These are phyloP conservation scores for Lamellibrachia columna DNA, from an alignment of 2,888 invertebrate species.

Conservation along the genomic window DNA sequence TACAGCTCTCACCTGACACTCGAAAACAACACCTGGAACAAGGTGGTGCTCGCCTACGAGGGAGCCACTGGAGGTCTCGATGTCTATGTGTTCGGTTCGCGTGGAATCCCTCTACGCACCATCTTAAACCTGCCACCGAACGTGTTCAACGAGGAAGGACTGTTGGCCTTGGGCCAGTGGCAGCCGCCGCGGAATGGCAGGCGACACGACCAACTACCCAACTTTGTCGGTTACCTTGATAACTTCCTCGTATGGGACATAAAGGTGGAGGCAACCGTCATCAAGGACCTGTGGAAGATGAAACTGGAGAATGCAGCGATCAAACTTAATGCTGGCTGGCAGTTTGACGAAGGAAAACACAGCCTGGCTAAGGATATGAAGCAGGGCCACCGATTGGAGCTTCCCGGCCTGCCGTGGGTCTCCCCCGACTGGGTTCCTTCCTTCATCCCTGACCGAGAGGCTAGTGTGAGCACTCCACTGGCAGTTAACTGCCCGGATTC, in stretches of 20 bases:
- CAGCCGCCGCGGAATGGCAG: constrained; percentile 43
- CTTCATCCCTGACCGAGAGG: constrained; percentile 34
- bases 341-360: constrained; percentile 50
- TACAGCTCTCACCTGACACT: constrained; percentile 39
- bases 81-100: constrained; percentile 43
- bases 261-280: constrained; percentile 43
- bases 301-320: constrained; percentile 41
- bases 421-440: constrained; percentile 46
- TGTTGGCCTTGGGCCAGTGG: constrained; percentile 49
- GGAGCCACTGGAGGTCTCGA: constrained; percentile 40
- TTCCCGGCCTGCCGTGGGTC: constrained; percentile 48
- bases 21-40: constrained; percentile 44
- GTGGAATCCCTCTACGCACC: constrained; percentile 39
- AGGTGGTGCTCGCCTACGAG: constrained; percentile 46
- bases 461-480: neutral
- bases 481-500: neutral
- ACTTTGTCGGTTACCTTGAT: constrained; percentile 46
- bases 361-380: constrained; percentile 25
- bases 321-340: constrained; percentile 37
- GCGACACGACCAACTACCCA: constrained; percentile 32
- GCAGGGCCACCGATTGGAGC: constrained; percentile 26
- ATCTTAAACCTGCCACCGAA: constrained; percentile 31
- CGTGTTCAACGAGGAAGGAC: constrained; percentile 42
- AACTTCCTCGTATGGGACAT: constrained; percentile 49
- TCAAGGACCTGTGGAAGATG: constrained; percentile 46